Evolutionary conservation across 1,140 invertebrate genomes (phyloP), one percentile per base, ranked within the genome.

Genomic region (Myzus persicae): DNA sequence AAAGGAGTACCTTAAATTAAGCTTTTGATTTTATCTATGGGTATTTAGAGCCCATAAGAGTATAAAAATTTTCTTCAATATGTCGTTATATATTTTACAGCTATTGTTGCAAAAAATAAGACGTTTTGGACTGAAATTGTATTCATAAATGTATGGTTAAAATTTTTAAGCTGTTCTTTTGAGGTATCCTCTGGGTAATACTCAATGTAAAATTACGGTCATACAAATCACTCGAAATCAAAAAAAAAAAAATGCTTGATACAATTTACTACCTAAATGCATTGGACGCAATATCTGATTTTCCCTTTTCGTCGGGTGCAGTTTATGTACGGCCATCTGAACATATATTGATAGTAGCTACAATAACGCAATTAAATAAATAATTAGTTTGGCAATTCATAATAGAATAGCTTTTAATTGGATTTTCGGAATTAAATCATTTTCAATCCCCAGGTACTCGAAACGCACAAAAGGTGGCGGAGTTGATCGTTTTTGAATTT

Each of bases 341-440:
- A 76, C n/a, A 76, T 76, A 76, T 76, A 76, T 76, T 76, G 31
- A 76, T 76, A 76, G 59, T 76, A 18, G 31, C 18, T 76, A n/a
- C 31, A 76, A 76, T 76, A 76, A n/a, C 31, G n/a, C n/a, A 76
- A 76, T 76, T n/a, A 76, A 76, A 76, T 76, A 76, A 76, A 76
- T 76, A 76, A 76, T 76, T 76, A 76, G n/a, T 76, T 76, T 76
- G 59, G 24, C 1, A n/a, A 20, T 76, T n/a, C 59, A 76, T 76
- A 76, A 76, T 76, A 76, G 59, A 14, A 76, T 76, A 76, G 59
- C 14, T 76, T 76, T 76, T 76, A 76, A 76, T 76, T 76, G n/a
- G 59, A 76, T 76, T 76, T 76, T 76, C 14, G 59, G n/a, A 76
- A 76, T 76, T 76, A 76, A 76, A 76, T n/a, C 31, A 76, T 76